Conservation (phyloP, 1,140 invertebrate species). For the Araneus ventricosus region DNA sequence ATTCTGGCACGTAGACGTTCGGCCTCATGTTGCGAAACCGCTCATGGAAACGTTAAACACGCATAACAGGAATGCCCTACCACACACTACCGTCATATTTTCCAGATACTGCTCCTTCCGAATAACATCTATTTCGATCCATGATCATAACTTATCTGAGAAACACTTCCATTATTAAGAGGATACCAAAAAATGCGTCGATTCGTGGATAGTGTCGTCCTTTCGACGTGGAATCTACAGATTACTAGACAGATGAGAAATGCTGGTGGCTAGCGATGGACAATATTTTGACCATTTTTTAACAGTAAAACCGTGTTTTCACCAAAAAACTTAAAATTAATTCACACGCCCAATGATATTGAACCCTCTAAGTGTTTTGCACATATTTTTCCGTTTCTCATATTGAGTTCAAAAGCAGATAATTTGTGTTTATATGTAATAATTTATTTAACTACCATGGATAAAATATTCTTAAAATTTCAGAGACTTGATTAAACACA, state of each 20-base stretch:
- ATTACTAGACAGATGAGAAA: neutral
- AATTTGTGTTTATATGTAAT: too few species aligned
- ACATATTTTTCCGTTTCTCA: too few species aligned
- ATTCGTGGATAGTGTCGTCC: neutral
- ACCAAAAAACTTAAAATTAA: neutral
- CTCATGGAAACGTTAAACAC: neutral
- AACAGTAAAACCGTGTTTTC: neutral
- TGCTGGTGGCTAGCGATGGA: neutral
- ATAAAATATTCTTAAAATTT: too few species aligned
- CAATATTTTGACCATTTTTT: neutral
- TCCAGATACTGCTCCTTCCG: neutral
- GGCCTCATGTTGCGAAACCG: neutral
- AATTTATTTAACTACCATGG: too few species aligned
- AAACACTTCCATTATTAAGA: neutral
- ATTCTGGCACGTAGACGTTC: neutral
- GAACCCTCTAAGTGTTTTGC: too few species aligned
- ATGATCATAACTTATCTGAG: neutral
- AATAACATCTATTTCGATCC: neutral
- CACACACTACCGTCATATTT: neutral
- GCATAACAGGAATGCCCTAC: neutral
- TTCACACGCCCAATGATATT: too few species aligned
- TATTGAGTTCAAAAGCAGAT: too few species aligned
- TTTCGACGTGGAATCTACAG: neutral
- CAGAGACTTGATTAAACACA: too few species aligned
- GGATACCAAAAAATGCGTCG: neutral